A percentile compares a stretch with the other conserved stretches of the same genome.
Conservation (phyloP, 2,797 vertebrate genomes). For the Danio tinwini region DNA sequence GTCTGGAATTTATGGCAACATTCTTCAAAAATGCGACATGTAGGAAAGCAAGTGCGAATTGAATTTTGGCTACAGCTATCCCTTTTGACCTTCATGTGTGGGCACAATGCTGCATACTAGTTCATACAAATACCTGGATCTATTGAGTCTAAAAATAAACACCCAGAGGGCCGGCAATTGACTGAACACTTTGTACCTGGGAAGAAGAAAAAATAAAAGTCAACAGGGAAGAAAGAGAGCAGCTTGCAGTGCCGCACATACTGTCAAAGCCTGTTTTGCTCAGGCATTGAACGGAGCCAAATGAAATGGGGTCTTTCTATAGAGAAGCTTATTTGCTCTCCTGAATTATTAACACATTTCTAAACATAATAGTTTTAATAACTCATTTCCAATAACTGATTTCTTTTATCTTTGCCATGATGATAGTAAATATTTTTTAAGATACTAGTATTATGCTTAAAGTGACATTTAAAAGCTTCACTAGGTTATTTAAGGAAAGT, state of each 20-base stretch:
- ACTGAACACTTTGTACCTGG: constrained; percentile 19
- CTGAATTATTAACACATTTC: too few species aligned
- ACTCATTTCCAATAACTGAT: too few species aligned
- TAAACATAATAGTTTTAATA: too few species aligned
- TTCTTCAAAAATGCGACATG: too few species aligned
- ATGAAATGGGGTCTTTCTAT: constrained; percentile 31
- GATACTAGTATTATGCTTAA: too few species aligned
- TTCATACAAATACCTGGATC: constrained; percentile 23
- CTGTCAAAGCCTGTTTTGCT: constrained; percentile 3
- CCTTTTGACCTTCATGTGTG: neutral
- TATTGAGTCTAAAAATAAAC: constrained; percentile 26
- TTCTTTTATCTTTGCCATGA: too few species aligned
- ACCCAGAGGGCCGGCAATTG: constrained; percentile 8
- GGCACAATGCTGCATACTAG: neutral
- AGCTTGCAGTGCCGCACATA: constrained; percentile 12
- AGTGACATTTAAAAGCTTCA: too few species aligned
- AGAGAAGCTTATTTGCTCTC: neutral
- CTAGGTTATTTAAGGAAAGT: too few species aligned
- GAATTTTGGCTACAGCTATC: neutral
- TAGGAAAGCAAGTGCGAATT: neutral
- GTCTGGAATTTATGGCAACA: too few species aligned
- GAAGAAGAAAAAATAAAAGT: neutral
- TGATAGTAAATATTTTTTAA: too few species aligned
- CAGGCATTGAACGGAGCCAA: neutral
- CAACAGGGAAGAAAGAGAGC: constrained; percentile 6